Evolutionary conservation across 2,888 invertebrate genomes (phyloP).

Genomic region (Tachystola acroxantha): DNA sequence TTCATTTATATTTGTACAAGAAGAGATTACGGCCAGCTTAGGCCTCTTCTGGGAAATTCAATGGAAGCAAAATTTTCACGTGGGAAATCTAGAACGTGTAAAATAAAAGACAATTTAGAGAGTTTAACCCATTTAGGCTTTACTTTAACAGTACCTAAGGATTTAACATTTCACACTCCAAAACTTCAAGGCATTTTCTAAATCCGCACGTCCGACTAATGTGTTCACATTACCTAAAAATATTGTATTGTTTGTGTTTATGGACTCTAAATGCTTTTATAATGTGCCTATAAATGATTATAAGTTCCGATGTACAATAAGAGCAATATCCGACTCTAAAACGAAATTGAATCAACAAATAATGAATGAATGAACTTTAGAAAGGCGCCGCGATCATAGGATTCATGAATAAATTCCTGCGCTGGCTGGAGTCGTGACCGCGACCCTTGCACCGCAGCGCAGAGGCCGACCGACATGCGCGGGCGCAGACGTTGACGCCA

Average conservation of each 20-base stretch:
- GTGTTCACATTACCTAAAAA: too few species aligned
- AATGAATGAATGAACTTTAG: slow-evolving; percentile 24
- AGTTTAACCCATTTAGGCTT: background rate
- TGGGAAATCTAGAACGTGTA: slow-evolving; percentile 31
- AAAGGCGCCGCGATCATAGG: slow-evolving; percentile 34
- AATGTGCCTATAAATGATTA: too few species aligned
- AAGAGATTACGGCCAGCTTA: slow-evolving; percentile 32
- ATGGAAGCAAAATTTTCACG: slow-evolving; percentile 41
- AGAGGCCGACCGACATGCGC: slow-evolving; percentile 24
- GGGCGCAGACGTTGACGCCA: slow-evolving; percentile 34
- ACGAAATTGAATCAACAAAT: slow-evolving; percentile 24
- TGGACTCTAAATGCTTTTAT: too few species aligned
- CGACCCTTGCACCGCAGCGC: slow-evolving; percentile 33
- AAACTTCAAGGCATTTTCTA: too few species aligned
- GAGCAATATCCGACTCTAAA: too few species aligned
- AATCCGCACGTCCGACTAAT: too few species aligned
- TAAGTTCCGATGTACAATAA: too few species aligned
- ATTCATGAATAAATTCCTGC: slow-evolving; percentile 31
- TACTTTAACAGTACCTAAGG: too few species aligned
- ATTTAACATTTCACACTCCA: too few species aligned
- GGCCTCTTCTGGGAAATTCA: slow-evolving; percentile 43
- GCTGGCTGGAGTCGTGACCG: slow-evolving; percentile 19
- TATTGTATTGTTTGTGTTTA: too few species aligned
- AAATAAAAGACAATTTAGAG: background rate
- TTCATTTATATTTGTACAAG: slow-evolving; percentile 28